Conservation (phyloP, 1,140 invertebrate genomes). For the Cydia fagiglandana region DNA sequence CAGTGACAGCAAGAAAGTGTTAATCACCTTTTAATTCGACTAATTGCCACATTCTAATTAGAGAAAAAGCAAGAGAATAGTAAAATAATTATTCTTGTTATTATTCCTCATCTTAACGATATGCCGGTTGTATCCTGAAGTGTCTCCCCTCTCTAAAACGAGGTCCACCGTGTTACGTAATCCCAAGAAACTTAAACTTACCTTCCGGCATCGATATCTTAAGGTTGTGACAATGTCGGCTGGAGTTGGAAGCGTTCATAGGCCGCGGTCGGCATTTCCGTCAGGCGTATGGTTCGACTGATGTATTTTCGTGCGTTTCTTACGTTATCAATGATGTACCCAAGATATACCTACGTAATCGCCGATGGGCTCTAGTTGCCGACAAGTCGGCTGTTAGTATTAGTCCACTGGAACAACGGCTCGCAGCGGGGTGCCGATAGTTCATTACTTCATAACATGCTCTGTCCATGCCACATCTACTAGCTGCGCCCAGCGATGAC, state of each 20-base stretch:
- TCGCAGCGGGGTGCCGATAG: not conserved
- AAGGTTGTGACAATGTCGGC: too few relatives aligned
- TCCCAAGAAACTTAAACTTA: too few relatives aligned
- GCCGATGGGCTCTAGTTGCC: not conserved
- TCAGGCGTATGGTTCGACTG: too few relatives aligned
- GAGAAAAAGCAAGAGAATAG: not conserved
- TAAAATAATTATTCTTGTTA: not conserved
- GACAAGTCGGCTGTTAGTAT: not conserved
- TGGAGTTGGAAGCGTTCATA: too few relatives aligned
- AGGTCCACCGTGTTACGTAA: too few relatives aligned
- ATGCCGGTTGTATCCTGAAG: not conserved
- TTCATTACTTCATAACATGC: not conserved
- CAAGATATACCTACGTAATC: too few relatives aligned
- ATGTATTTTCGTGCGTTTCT: too few relatives aligned
- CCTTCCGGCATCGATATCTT: too few relatives aligned
- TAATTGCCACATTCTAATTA: conserved; percentile 56
- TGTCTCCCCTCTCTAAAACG: too few relatives aligned
- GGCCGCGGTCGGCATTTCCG: too few relatives aligned
- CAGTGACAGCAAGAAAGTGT: conserved; percentile 58
- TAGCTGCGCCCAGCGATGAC: not conserved
- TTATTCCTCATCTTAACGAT: not conserved
- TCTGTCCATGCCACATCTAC: not conserved
- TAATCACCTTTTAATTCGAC: conserved; percentile 69
- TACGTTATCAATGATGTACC: too few relatives aligned
- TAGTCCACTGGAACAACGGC: not conserved